Conservation (phyloP, 2,888 invertebrate genomes). For the Sepioteuthis lessoniana region DNA sequence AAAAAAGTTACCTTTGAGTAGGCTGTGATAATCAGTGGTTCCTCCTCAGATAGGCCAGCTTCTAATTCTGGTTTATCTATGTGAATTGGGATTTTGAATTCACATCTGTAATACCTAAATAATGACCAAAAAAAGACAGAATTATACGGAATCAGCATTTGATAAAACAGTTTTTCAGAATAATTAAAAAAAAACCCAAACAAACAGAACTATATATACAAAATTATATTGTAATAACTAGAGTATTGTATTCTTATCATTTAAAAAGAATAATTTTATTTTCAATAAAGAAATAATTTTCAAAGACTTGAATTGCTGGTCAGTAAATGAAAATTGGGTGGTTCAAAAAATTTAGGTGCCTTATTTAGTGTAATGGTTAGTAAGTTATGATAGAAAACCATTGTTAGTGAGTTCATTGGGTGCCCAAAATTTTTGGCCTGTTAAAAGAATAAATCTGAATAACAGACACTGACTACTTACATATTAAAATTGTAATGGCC, state of each 20-base stretch:
- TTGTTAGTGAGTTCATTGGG: no score
- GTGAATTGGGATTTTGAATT: conserved; percentile 87
- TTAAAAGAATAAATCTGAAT: no score
- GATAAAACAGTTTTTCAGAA: not conserved
- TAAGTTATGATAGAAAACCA: no score
- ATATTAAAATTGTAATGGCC: conserved; percentile 99
- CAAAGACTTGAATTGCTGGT: no score
- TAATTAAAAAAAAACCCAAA: not conserved
- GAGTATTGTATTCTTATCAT: no score
- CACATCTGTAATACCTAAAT: conserved; percentile 87
- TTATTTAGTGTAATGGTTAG: no score
- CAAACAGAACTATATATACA: not conserved
- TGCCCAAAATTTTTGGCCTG: no score
- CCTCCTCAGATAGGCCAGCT: conserved; percentile 62
- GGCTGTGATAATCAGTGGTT: conserved; percentile 67
- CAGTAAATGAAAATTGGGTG: not conserved
- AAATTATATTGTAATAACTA: not conserved
- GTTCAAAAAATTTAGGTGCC: no score
- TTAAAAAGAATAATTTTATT: no score
- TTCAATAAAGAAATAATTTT: no score
- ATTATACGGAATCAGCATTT: not conserved
- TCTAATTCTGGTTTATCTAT: conserved; percentile 77
- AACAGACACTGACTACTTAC: conserved; percentile 78
- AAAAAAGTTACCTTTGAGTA: conserved; percentile 65
- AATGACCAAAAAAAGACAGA: not conserved